Evolutionary conservation across 2,113 vertebrate genomes (phyloP).

Genomic region (Hippocampus barbouri): DNA sequence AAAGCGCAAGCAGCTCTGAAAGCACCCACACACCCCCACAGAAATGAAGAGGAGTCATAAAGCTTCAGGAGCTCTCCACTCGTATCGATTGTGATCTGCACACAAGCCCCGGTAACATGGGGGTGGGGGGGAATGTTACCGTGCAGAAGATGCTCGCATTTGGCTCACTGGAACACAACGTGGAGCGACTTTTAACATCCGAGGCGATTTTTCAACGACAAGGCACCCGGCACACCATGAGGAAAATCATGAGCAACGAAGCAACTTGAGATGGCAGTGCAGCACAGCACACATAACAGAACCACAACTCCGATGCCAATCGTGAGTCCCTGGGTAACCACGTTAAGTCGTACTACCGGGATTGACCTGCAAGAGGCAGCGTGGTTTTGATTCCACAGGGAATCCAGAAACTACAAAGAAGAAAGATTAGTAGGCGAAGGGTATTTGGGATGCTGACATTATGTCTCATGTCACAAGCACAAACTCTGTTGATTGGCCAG

Average conservation of each 20-base stretch:
- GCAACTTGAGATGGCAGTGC: background rate
- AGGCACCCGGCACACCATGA: background rate
- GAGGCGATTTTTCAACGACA: background rate
- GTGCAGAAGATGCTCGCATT: constrained; percentile 21
- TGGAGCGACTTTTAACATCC: background rate
- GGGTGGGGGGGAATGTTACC: constrained; percentile 45
- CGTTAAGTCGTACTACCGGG: too few relatives aligned
- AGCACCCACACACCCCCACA: constrained; percentile 68
- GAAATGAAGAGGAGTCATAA: constrained; percentile 68
- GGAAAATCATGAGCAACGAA: background rate
- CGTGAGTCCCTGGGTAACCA: too few relatives aligned
- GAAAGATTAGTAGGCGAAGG: too few relatives aligned
- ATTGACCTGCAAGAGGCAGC: too few relatives aligned
- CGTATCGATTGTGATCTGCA: constrained; percentile 63
- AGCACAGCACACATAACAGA: background rate
- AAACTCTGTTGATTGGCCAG: too few relatives aligned
- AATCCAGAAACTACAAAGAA: too few relatives aligned
- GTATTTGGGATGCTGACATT: too few relatives aligned
- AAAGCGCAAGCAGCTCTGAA: constrained; percentile 57
- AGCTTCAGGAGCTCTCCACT: constrained; percentile 55
- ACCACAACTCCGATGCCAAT: background rate
- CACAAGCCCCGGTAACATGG: constrained; percentile 56
- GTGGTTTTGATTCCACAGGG: too few relatives aligned
- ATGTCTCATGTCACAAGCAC: too few relatives aligned
- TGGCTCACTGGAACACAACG: background rate